A percentile compares a stretch with the other conserved stretches of the same genome.
Conservation (phyloP, 2,888 invertebrate species). For the Eremobia ochroleuca region DNA sequence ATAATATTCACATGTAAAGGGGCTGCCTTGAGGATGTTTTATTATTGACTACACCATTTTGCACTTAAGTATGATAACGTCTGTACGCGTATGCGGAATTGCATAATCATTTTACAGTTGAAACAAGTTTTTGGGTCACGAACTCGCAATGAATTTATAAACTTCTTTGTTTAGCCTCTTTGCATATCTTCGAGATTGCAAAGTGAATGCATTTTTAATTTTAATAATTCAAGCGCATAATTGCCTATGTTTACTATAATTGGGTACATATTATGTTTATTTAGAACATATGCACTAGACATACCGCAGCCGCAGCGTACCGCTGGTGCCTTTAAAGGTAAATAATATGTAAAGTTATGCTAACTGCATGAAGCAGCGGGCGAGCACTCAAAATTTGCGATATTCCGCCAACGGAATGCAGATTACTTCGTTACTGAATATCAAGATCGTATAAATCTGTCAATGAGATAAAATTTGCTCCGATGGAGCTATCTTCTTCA, state of each 20-base stretch:
- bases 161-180: constrained; percentile 42
- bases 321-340: constrained; percentile 77
- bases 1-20: constrained; percentile 63
- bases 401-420: constrained; percentile 75
- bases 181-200: constrained; percentile 42
- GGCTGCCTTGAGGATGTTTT: constrained; percentile 62
- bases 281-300: constrained; percentile 46
- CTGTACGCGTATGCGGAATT: constrained; percentile 37
- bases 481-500: constrained; percentile 45
- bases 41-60: constrained; percentile 67
- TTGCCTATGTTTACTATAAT: constrained; percentile 6
- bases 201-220: constrained; percentile 25
- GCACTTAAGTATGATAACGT: constrained; percentile 64
- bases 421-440: constrained; percentile 80
- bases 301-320: constrained; percentile 46
- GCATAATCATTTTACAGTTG: constrained; percentile 58
- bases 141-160: constrained; percentile 35
- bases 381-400: constrained; percentile 82
- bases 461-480: constrained; percentile 60
- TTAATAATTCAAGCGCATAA: constrained; percentile 30
- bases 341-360: constrained; percentile 88
- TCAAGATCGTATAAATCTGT: constrained; percentile 64
- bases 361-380: constrained; percentile 77
- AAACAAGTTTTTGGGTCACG: constrained; percentile 56
- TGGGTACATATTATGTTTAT: constrained; percentile 21